phyloP scores from a whole-genome alignment of 2,888 invertebrate genomes.

The Zygothrica quintamaculata region DNA sequence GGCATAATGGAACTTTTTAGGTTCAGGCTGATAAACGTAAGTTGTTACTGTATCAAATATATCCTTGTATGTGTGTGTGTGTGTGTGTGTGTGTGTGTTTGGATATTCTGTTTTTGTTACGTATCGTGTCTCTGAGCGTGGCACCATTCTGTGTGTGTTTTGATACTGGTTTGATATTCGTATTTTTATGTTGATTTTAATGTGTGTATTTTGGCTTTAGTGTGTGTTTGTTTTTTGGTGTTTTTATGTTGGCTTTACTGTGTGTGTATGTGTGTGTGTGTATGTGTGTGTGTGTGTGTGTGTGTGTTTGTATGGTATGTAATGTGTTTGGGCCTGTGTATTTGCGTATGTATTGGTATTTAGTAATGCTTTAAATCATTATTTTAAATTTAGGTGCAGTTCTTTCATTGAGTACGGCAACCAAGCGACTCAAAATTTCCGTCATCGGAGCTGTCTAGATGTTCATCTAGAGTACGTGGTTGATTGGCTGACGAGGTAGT shows the following conservation, averaged over 20 bases:
- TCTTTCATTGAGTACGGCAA: conserved; percentile 72
- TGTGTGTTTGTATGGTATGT: too few relatives aligned
- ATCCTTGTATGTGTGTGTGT: not conserved
- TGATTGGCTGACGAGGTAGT: not conserved
- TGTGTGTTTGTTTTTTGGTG: not conserved
- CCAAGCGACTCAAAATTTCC: conserved; percentile 47
- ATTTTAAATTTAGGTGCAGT: too few relatives aligned
- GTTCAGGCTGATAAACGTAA: conserved; percentile 12
- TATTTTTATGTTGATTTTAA: too few relatives aligned
- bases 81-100: not conserved
- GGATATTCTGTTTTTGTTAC: too few relatives aligned
- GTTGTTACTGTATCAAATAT: conserved; percentile 27
- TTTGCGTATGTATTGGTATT: too few relatives aligned
- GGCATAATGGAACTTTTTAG: conserved; percentile 30
- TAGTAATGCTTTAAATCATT: too few relatives aligned
- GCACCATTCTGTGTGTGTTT: too few relatives aligned
- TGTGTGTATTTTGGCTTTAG: conserved; percentile 30
- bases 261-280: not conserved
- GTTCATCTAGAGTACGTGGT: not conserved
- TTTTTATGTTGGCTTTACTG: too few relatives aligned
- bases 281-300: not conserved
- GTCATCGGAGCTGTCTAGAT: conserved; percentile 44
- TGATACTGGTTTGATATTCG: conserved; percentile 36
- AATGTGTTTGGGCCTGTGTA: too few relatives aligned
- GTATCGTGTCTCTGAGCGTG: too few relatives aligned